Percentiles rank a stretch among this genome's conserved stretches.
Conservation (phyloP, 2,113 vertebrate species). For the Artemisiospiza belli region DNA sequence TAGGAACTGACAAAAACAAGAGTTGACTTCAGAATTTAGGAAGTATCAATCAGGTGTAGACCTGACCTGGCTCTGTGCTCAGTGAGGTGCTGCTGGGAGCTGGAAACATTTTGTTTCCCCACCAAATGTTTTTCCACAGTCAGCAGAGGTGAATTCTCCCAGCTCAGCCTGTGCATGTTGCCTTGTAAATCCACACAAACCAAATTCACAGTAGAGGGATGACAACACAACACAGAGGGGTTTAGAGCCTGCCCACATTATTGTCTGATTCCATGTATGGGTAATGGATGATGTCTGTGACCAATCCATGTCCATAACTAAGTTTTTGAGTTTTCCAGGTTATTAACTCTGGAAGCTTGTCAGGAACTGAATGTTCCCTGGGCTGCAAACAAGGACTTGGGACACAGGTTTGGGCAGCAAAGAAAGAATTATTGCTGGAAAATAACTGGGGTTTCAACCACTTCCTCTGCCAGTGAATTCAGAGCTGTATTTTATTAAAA, state of each 20-base stretch:
- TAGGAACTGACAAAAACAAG: neutral
- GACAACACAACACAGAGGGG: neutral
- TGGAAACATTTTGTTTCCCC: neutral
- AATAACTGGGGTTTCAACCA: neutral
- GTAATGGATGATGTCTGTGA: neutral
- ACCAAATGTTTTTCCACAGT: neutral
- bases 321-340: neutral
- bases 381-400: neutral
- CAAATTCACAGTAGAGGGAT: neutral
- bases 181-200: neutral
- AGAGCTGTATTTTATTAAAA: neutral
- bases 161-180: neutral
- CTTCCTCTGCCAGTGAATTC: neutral
- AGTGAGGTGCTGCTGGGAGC: fast-evolving
- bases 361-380: neutral
- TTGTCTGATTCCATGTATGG: neutral
- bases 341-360: neutral
- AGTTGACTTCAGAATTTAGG: neutral
- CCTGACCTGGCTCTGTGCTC: neutral
- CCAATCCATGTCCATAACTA: neutral
- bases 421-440: neutral
- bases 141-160: neutral
- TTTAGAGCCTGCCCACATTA: neutral
- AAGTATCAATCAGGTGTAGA: neutral
- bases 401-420: neutral